These are phyloP conservation scores for Steinernema khuongi DNA, from an alignment of 1,140 invertebrate genomes.

Conservation along the genomic window DNA sequence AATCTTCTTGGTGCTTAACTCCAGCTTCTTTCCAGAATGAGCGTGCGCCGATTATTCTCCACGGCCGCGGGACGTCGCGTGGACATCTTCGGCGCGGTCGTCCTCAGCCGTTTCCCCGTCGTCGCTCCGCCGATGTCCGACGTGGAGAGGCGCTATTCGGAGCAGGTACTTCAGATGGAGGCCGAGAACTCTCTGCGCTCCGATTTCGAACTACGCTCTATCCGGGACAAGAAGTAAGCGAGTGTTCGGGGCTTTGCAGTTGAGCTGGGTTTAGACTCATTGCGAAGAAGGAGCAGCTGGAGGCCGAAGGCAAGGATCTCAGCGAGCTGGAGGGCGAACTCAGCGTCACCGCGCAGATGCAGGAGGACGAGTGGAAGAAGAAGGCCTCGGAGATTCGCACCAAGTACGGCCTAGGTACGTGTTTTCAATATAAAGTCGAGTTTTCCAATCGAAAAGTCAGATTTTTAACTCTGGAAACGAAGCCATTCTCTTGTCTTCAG, in stretches of 20 bases:
- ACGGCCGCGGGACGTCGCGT: background rate
- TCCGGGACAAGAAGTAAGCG: slow-evolving; percentile 46
- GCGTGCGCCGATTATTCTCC: background rate
- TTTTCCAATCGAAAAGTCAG: slow-evolving; percentile 15
- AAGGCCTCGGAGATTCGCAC: slow-evolving; percentile 13
- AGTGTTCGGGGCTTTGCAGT: slow-evolving; percentile 17
- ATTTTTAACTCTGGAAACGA: background rate
- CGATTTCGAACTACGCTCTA: slow-evolving; percentile 46
- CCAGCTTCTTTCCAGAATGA: background rate
- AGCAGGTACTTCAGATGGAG: slow-evolving; percentile 32
- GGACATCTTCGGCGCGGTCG: slow-evolving; percentile 39
- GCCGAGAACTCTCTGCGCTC: slow-evolving; percentile 41
- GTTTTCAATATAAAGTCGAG: background rate
- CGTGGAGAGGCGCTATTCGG: slow-evolving; percentile 36
- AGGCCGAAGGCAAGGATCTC: slow-evolving; percentile 52
- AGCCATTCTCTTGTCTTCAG: background rate
- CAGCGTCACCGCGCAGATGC: slow-evolving; percentile 42
- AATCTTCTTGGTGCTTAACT: no score
- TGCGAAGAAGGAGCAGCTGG: slow-evolving; percentile 41
- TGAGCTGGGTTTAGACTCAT: slow-evolving; percentile 39
- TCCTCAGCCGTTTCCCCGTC: slow-evolving; percentile 39
- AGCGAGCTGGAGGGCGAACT: slow-evolving; percentile 54
- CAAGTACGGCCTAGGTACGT: slow-evolving; percentile 34
- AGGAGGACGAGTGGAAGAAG: slow-evolving; percentile 45
- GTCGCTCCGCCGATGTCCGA: slow-evolving; percentile 50